Percentiles rank a stretch among this genome's conserved stretches.
Evolutionary conservation across 2,797 vertebrate species (phyloP).

Genomic region (Cirrhinus mrigala): DNA sequence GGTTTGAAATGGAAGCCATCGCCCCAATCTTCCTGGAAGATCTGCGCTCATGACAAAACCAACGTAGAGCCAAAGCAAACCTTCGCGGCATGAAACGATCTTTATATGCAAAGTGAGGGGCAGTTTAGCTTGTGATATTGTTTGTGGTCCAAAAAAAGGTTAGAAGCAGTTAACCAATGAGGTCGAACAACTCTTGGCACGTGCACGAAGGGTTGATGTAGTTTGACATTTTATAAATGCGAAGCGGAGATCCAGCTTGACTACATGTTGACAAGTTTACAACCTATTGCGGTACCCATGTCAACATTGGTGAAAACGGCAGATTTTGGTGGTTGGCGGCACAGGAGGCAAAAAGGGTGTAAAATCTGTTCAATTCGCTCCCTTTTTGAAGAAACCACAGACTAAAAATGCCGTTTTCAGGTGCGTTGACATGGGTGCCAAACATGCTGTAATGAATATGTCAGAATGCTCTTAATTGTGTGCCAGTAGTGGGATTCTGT

Average conservation of each 20-base stretch:
- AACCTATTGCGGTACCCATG: conserved; percentile 30
- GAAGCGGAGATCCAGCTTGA: conserved; percentile 45
- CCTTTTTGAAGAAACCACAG: conserved; percentile 29
- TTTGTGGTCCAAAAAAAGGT: conserved; percentile 31
- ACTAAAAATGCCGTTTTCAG: conserved; percentile 41
- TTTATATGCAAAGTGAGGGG: conserved; percentile 41
- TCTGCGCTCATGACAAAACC: conserved; percentile 22
- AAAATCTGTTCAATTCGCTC: neutral
- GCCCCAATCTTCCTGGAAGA: conserved; percentile 40
- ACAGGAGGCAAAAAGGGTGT: conserved; percentile 34
- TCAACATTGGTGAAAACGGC: conserved; percentile 32
- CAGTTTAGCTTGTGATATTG: conserved; percentile 18
- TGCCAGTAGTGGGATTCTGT: conserved; percentile 54
- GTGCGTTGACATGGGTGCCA: conserved; percentile 39
- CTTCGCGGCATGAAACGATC: conserved; percentile 14
- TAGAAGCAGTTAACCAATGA: conserved; percentile 49
- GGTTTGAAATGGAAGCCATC: conserved; percentile 44
- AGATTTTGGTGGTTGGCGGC: conserved; percentile 23
- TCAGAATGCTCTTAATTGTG: conserved; percentile 25
- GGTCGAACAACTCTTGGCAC: conserved; percentile 29
- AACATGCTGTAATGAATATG: conserved; percentile 25
- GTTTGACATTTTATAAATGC: conserved; percentile 43
- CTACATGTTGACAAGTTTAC: conserved; percentile 30
- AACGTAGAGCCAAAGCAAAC: conserved; percentile 40
- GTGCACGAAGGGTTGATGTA: conserved; percentile 45